A percentile compares a stretch with the other conserved stretches of the same genome.
phyloP scores from a whole-genome alignment of 2,888 invertebrate species.

The Tenodera sinensis region DNA sequence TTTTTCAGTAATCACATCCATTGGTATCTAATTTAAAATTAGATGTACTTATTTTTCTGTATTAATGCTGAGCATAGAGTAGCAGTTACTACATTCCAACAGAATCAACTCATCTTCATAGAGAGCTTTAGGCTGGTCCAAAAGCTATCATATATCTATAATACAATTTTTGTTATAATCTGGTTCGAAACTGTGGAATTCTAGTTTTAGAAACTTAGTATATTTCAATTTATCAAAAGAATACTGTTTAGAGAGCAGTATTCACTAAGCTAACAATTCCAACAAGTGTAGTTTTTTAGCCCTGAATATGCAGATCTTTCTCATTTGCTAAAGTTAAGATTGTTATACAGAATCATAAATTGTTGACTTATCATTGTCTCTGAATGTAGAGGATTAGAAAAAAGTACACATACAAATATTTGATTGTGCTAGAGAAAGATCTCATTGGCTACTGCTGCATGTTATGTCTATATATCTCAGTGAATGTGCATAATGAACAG shows the following conservation, averaged over 20 bases:
- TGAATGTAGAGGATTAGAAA: not conserved
- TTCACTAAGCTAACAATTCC: not conserved
- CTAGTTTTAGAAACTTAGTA: not conserved
- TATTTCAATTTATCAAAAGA: not conserved
- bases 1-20: not conserved
- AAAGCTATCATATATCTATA: not conserved
- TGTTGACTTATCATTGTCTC: not conserved
- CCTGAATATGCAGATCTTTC: too few species aligned
- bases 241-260: not conserved
- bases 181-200: not conserved
- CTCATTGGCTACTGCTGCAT: not conserved
- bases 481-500: not conserved
- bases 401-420: not conserved
- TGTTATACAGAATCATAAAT: not conserved
- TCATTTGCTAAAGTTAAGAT: not conserved
- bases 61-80: not conserved
- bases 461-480: not conserved
- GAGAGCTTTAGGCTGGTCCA: not conserved
- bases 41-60: not conserved
- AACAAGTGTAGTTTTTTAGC: not conserved
- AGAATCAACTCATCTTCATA: not conserved
- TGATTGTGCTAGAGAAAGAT: not conserved
- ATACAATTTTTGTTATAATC: not conserved
- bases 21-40: not conserved
- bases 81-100: not conserved